Evolutionary conservation across 2,888 invertebrate species (phyloP).

Genomic region (Temnothorax rugatulus): DNA sequence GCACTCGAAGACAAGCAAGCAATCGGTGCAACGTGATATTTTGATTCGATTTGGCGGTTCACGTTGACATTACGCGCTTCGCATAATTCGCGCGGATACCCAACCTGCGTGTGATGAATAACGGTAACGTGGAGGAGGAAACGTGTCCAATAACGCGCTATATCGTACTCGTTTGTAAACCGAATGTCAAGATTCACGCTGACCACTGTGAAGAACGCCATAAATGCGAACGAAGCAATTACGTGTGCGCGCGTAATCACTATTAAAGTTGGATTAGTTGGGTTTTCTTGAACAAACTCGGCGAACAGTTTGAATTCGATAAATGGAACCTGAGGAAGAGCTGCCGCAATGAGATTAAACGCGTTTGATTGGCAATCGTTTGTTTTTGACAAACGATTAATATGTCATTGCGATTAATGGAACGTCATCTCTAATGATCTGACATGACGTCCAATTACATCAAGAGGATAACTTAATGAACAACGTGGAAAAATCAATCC

Average conservation of each 20-base stretch:
- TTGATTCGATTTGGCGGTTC: slow-evolving; percentile 73
- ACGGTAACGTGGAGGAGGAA: slow-evolving; percentile 66
- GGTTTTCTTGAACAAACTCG: not conserved
- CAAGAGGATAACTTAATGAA: slow-evolving; percentile 34
- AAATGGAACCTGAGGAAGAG: slow-evolving; percentile 10
- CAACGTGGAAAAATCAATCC: not conserved
- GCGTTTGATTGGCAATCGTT: slow-evolving; percentile 33
- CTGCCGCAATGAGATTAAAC: slow-evolving; percentile 12
- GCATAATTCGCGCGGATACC: slow-evolving; percentile 67
- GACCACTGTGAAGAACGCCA: slow-evolving; percentile 54
- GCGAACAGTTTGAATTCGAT: slow-evolving; percentile 25
- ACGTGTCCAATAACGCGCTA: slow-evolving; percentile 68
- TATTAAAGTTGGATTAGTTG: not conserved
- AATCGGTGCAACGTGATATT: slow-evolving; percentile 69
- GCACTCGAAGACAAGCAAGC: slow-evolving; percentile 30
- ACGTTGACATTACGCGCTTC: slow-evolving; percentile 64
- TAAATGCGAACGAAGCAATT: slow-evolving; percentile 5
- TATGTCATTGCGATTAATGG: slow-evolving; percentile 33
- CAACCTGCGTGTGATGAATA: slow-evolving; percentile 70
- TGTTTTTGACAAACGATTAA: slow-evolving; percentile 47
- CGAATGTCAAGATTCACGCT: slow-evolving; percentile 63
- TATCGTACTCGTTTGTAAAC: slow-evolving; percentile 67
- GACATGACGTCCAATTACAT: slow-evolving; percentile 22
- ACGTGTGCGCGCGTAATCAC: not conserved
- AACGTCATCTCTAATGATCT: slow-evolving; percentile 39